phyloP scores from a whole-genome alignment of 2,888 invertebrate genomes.

The Microplitis deprimator region DNA sequence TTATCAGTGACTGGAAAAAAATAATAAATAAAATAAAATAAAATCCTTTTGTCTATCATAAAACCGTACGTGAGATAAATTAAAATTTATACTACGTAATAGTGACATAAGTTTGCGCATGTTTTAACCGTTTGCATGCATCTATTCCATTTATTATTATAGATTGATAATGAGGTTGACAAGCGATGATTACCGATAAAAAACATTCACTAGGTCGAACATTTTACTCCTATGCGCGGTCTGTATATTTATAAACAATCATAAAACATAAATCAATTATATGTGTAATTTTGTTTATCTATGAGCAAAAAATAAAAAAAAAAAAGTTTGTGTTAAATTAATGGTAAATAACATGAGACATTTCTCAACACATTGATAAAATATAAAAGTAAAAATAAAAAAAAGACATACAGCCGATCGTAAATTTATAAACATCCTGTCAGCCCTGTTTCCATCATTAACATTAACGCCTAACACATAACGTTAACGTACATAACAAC shows the following conservation, averaged over 20 bases:
- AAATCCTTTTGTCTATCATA: background rate
- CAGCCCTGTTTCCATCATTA: background rate
- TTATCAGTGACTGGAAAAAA: background rate
- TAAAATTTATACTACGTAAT: background rate
- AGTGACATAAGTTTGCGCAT: background rate
- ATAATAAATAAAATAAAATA: slow-evolving; percentile 5
- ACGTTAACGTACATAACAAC: no score
- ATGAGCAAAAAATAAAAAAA: background rate
- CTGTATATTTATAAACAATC: background rate
- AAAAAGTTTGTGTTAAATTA: background rate
- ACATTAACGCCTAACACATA: background rate
- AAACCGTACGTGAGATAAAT: background rate
- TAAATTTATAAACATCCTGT: background rate
- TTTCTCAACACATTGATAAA: background rate
- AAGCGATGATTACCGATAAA: background rate
- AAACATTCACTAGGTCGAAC: background rate
- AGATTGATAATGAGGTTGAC: background rate
- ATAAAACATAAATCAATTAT: background rate
- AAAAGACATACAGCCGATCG: background rate
- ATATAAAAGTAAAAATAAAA: background rate
- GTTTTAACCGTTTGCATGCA: background rate
- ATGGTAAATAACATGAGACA: background rate
- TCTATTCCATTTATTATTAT: background rate
- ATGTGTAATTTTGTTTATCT: background rate
- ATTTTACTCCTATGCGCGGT: background rate